Percentiles rank a stretch among this genome's conserved stretches.
phyloP scores from a whole-genome alignment of 2,888 invertebrate species.

The Epistrophe eligans region DNA sequence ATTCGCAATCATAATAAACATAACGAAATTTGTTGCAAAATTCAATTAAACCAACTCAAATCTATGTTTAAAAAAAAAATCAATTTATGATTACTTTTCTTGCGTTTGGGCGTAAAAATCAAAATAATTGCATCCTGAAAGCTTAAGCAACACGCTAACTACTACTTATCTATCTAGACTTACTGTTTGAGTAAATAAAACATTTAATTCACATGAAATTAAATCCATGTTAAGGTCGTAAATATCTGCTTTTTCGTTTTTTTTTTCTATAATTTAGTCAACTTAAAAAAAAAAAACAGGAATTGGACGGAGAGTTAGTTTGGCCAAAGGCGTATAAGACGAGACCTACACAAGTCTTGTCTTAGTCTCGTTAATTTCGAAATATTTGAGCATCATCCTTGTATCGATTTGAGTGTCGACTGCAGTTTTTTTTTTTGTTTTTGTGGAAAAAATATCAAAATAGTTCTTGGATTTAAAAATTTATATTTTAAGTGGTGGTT shows the following conservation, averaged over 20 bases:
- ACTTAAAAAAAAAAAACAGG: no score
- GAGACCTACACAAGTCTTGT: no score
- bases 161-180: neutral
- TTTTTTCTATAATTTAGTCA: neutral
- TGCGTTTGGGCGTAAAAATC: neutral
- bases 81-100: neutral
- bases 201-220: neutral
- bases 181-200: constrained; percentile 6
- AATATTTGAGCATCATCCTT: no score
- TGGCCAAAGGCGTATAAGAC: no score
- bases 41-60: constrained; percentile 5
- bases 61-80: neutral
- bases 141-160: constrained; percentile 15
- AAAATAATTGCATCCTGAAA: constrained; percentile 13
- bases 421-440: no score
- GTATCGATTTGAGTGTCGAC: no score
- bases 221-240: neutral
- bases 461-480: no score
- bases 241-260: neutral
- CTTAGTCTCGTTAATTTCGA: no score
- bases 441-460: no score
- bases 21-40: neutral
- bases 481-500: no score
- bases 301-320: no score
- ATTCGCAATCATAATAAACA: neutral